phyloP scores from a whole-genome alignment of 2,888 invertebrate species.

The Polyploca ridens region DNA sequence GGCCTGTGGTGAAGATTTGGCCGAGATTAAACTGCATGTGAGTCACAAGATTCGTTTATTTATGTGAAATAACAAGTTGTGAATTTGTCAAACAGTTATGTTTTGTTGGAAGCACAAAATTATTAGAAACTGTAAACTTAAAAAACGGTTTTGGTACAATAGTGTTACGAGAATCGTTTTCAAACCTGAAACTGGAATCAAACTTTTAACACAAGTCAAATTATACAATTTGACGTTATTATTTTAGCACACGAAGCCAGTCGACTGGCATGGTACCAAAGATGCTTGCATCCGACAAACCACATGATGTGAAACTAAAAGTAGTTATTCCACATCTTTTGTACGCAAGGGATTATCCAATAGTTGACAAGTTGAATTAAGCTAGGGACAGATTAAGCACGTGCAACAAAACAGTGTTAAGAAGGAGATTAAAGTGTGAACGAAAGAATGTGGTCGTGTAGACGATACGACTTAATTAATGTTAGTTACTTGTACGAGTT shows the following conservation, averaged over 20 bases:
- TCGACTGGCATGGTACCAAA: neutral
- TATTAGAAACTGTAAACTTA: neutral
- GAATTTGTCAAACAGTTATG: neutral
- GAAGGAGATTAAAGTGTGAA: constrained; percentile 31
- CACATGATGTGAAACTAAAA: neutral
- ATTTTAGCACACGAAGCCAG: too few species aligned
- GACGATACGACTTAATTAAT: constrained; percentile 11
- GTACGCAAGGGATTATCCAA: constrained; percentile 21
- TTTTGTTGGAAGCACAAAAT: neutral
- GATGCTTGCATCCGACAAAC: neutral
- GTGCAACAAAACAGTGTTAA: constrained; percentile 18
- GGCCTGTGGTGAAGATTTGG: constrained; percentile 32
- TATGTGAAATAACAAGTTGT: constrained; percentile 5
- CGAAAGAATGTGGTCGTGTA: constrained; percentile 9
- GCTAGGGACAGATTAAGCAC: constrained; percentile 26
- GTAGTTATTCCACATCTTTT: constrained; percentile 15
- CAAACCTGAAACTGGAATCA: neutral
- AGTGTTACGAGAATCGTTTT: neutral
- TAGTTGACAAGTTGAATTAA: constrained; percentile 35
- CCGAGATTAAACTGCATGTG: constrained; percentile 35
- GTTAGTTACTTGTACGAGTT: neutral
- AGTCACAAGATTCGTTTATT: constrained; percentile 30
- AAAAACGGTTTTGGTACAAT: too few species aligned
- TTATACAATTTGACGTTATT: too few species aligned
- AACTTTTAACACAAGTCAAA: too few species aligned